Evolutionary conservation across 2,113 vertebrate genomes (phyloP).

Genomic region (Chloropsis hardwickii): DNA sequence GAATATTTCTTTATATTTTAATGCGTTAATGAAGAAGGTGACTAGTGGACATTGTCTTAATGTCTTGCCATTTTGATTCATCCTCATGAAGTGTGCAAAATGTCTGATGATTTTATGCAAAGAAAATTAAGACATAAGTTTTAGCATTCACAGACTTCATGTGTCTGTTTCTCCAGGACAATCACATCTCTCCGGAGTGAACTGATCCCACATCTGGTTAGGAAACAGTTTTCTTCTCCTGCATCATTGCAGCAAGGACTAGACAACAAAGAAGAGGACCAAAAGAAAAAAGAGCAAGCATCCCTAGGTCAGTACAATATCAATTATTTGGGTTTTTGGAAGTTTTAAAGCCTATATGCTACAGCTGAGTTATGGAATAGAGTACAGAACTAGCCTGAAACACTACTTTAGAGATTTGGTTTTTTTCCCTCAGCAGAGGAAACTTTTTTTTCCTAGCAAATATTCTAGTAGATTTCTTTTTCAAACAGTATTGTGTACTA

Average conservation of each 20-base stretch:
- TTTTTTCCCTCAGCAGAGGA: background rate
- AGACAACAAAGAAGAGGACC: slow-evolving; percentile 80
- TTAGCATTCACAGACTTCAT: background rate
- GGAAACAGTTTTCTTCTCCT: slow-evolving; percentile 90
- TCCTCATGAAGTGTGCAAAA: background rate
- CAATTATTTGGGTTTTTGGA: background rate
- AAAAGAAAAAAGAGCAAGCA: slow-evolving; percentile 79
- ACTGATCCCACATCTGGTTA: slow-evolving; percentile 90
- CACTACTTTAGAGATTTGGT: background rate
- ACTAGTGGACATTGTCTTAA: background rate
- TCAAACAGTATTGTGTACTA: background rate
- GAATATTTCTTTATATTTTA: background rate
- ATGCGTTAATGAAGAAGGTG: background rate
- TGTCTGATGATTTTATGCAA: background rate
- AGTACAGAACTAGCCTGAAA: background rate
- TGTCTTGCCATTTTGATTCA: background rate
- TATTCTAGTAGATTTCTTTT: background rate
- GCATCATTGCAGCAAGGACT: slow-evolving; percentile 70
- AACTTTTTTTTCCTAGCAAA: background rate
- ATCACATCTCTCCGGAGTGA: slow-evolving; percentile 94
- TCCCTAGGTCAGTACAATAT: slow-evolving; percentile 63
- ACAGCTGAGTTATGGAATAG: background rate
- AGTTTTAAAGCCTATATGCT: background rate
- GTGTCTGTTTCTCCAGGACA: slow-evolving; percentile 73
- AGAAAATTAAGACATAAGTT: background rate